These are phyloP conservation scores for Lophochroa leadbeateri DNA, from an alignment of 2,113 vertebrate species.

Conservation along the genomic window DNA sequence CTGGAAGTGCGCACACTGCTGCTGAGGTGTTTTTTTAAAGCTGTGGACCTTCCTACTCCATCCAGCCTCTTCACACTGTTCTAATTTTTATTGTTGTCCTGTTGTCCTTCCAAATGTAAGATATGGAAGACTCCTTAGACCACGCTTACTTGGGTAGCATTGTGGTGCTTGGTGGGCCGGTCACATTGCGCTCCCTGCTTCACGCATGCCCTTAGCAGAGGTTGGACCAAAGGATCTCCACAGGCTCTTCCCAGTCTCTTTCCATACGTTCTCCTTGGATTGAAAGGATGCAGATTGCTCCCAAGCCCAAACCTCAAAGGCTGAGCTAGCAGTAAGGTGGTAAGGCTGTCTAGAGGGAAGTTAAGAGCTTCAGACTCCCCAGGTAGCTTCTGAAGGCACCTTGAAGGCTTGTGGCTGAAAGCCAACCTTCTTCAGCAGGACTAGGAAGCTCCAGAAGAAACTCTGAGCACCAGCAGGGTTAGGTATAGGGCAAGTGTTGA, in stretches of 20 bases:
- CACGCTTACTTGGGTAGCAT: rapidly evolving
- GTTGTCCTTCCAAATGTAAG: not conserved
- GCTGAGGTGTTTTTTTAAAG: not conserved
- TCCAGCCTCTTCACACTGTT: not conserved
- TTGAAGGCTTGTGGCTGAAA: not conserved
- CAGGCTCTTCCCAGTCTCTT: not conserved
- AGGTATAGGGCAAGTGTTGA: not conserved
- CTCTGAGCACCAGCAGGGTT: not conserved
- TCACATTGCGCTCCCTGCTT: not conserved
- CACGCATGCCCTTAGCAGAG: not conserved
- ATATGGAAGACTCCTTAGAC: not conserved
- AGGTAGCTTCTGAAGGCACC: not conserved
- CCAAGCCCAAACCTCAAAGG: not conserved
- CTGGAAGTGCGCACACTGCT: rapidly evolving
- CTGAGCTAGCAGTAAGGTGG: not conserved
- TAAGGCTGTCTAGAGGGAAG: not conserved
- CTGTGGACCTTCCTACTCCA: not conserved
- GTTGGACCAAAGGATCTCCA: not conserved
- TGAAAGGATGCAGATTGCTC: not conserved
- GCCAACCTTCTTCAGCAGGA: not conserved
- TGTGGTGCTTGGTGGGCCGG: rapidly evolving
- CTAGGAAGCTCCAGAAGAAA: not conserved
- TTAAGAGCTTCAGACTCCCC: not conserved
- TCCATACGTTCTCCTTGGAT: not conserved
- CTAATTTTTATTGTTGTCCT: not conserved